Conservation (phyloP, 2,888 invertebrate species). For the Volucella inflata region DNA sequence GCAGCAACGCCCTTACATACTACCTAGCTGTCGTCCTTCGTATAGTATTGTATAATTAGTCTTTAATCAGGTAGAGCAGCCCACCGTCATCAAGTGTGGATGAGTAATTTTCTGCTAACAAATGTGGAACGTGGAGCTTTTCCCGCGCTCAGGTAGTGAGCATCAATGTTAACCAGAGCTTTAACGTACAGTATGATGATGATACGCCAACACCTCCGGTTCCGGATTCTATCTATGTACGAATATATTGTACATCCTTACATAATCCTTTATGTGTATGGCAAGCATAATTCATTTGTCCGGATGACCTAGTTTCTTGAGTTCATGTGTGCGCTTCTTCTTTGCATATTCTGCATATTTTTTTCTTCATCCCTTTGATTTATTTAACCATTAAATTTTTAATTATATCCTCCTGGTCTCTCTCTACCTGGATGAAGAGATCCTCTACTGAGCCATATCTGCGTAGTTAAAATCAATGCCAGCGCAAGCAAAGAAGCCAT, state of each 20-base stretch:
- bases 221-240: neutral
- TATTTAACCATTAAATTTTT: conserved; percentile 61
- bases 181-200: neutral
- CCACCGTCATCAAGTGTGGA: conserved; percentile 26
- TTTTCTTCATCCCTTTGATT: conserved; percentile 21
- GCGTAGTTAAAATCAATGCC: conserved; percentile 13
- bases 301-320: conserved; percentile 64
- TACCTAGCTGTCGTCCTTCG: neutral
- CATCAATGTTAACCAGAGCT: conserved; percentile 34
- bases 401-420: conserved; percentile 49
- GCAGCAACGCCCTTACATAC: neutral
- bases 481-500: neutral
- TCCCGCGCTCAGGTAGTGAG: neutral
- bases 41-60: conserved; percentile 46
- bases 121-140: conserved; percentile 9
- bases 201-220: neutral
- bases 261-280: conserved; percentile 50
- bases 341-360: conserved; percentile 21
- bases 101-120: neutral
- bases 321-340: conserved; percentile 16
- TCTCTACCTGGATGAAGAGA: conserved; percentile 14
- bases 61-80: conserved; percentile 18
- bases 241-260: conserved; percentile 42
- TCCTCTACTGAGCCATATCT: too few species aligned
- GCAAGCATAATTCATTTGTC: conserved; percentile 57